Base-by-base conservation (phyloP, 2,888 invertebrate genomes). In the Oxycera nigricornis region DNA sequence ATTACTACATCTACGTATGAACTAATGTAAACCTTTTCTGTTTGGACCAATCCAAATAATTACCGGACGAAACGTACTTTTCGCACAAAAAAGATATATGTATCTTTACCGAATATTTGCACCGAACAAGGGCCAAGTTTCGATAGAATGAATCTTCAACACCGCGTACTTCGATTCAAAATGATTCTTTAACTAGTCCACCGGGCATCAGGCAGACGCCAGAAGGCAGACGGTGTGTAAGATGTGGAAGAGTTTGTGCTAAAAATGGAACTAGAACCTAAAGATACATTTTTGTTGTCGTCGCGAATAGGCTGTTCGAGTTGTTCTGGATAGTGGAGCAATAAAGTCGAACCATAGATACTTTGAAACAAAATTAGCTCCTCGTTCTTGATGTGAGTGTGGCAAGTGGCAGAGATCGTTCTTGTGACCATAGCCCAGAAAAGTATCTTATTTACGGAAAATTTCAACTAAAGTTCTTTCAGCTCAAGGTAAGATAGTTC, bases 181-280 rank as follows among this genome's bases (percentile, higher is more conserved):
- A 65, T 65, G 24, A 65, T 30, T 65, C 65, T 65, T 28, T 24
- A 22, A 24, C 39, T 65, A n/a, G 39, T 39, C 65, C 41, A n/a
- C 35, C 41, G 26, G 65, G 65, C 65, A 41, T 26, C 65, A 41
- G n/a, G 61, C 14, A 46, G 14, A 17, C 46, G 46, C 6, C 14
- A 3, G 46, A 35, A 6, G 35, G 11, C 14, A 46, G 4, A 46
- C 14, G n/a, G n/a, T n/a, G 46, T 46, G 14, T 11, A 46, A 35
- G 1, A n/a, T 39, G 20, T 41, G 65, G 35, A 22, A 65, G 24
- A 65, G 65, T 65, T 24, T 65, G 65, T 65, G 65, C 39, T 39
- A 14, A 65, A 65, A 65, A 65, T 62, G 30, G 46, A 46, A 46
- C 46, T 46, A 35, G n/a, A n/a, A n/a, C n/a, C n/a, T n/a, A n/a